phyloP scores from a whole-genome alignment of 2,113 vertebrate genomes.

The Prolemur simus region DNA sequence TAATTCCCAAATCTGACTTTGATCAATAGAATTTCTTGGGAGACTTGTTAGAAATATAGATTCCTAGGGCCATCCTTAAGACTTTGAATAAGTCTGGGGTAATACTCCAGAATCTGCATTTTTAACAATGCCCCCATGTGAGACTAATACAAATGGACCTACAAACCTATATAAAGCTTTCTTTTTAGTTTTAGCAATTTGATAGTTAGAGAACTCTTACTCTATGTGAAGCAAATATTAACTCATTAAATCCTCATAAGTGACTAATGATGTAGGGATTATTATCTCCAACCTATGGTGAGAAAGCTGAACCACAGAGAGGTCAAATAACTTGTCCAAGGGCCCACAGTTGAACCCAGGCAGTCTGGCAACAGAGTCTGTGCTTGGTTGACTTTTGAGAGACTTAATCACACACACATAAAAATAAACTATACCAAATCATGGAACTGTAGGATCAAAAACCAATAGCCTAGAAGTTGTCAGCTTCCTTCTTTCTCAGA shows the following conservation, averaged over 20 bases:
- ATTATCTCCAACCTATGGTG: not conserved
- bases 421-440: not conserved
- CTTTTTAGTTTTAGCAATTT: not conserved
- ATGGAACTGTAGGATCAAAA: not conserved
- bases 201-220: not conserved
- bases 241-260: not conserved
- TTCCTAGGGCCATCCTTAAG: not conserved
- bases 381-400: not conserved
- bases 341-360: not conserved
- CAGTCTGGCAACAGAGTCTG: not conserved
- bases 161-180: not conserved
- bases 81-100: not conserved
- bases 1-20: not conserved
- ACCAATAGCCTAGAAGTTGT: not conserved
- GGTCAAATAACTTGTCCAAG: not conserved
- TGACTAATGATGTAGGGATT: not conserved
- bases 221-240: not conserved
- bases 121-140: not conserved
- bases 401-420: not conserved
- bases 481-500: not conserved
- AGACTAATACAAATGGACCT: not conserved
- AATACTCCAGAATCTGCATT: not conserved
- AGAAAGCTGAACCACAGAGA: not conserved
- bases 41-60: slow-evolving; percentile 20
- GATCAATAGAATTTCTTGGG: not conserved